Conservation (phyloP, 2,888 invertebrate species). For the Cacoxenus indagator region DNA sequence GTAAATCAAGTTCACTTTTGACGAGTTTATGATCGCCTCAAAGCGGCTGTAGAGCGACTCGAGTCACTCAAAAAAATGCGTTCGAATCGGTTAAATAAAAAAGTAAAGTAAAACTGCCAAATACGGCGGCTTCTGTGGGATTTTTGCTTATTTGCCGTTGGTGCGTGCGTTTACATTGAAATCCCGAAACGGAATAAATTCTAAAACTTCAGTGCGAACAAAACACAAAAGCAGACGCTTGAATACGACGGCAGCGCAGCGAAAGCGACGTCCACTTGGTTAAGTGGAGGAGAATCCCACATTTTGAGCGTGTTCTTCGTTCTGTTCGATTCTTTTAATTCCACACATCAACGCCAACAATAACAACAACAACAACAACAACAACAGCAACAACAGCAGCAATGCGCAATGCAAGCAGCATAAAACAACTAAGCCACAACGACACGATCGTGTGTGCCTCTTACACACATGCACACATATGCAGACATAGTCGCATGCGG, state of each 20-base stretch:
- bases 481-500: conserved; percentile 39
- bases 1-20: not conserved
- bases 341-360: conserved; percentile 30
- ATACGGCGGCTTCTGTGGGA: too few species aligned
- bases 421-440: conserved; percentile 19
- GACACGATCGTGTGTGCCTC: conserved; percentile 34
- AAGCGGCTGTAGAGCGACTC: not conserved
- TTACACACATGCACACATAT: conserved; percentile 34
- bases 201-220: conserved; percentile 66
- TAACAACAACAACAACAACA: not conserved
- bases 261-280: conserved; percentile 22
- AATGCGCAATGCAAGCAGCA: conserved; percentile 15
- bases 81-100: too few species aligned
- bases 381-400: conserved; percentile 17
- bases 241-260: not conserved
- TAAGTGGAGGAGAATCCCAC: conserved; percentile 50
- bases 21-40: not conserved
- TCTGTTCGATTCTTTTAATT: conserved; percentile 36
- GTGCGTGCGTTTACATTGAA: conserved; percentile 69
- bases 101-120: not conserved
- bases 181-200: conserved; percentile 69
- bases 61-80: too few species aligned
- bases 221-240: conserved; percentile 45
- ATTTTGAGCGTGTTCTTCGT: conserved; percentile 46
- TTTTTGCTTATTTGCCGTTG: not conserved